A percentile compares a stretch with the other conserved stretches of the same genome.
phyloP scores from a whole-genome alignment of 2,797 vertebrate genomes.

The Delichon dasypus region DNA sequence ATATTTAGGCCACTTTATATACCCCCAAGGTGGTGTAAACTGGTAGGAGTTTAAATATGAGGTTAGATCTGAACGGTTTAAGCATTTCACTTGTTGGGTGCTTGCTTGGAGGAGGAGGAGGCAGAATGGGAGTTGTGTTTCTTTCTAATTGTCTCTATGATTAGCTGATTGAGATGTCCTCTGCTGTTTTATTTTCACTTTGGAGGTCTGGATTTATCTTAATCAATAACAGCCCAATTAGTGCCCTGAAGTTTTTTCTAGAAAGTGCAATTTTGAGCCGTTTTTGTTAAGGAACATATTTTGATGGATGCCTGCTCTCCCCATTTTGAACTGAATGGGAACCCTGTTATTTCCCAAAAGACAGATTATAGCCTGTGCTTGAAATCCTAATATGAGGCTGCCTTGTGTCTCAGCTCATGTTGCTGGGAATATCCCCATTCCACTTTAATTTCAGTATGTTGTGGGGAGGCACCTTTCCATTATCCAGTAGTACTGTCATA shows the following conservation, averaged over 20 bases:
- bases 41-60: conserved; percentile 23
- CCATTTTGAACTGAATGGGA: neutral
- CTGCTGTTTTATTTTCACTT: neutral
- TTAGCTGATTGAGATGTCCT: neutral
- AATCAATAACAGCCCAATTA: neutral
- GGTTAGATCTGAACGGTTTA: conserved; percentile 29
- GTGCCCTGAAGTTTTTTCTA: neutral
- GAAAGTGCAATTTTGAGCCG: neutral
- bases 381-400: neutral
- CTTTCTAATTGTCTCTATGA: neutral
- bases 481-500: neutral
- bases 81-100: conserved; percentile 5
- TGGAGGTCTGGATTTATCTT: neutral
- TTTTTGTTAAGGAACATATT: neutral
- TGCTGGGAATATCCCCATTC: neutral
- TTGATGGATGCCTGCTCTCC: neutral
- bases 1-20: conserved; percentile 38
- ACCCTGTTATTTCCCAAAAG: neutral
- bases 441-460: neutral
- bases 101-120: neutral
- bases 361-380: neutral
- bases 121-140: neutral
- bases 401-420: neutral
- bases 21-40: conserved; percentile 28
- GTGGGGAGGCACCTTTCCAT: neutral